Base-by-base conservation (phyloP, 2,113 vertebrate genomes). In the Melanotaenia duboulayi region DNA sequence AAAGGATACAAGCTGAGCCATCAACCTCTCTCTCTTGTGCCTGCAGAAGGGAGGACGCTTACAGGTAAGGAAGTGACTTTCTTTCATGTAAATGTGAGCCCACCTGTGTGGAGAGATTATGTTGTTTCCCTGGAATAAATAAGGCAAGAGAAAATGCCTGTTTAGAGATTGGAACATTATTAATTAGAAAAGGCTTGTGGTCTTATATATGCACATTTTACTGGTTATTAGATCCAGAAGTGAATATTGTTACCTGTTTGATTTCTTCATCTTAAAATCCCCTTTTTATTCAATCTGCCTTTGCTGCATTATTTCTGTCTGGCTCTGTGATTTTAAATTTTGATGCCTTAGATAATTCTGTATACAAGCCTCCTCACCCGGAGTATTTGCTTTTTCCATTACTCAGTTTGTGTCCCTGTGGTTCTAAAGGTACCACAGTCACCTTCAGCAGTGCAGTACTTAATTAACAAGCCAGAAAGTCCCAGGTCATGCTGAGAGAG, bases 1-100 rank as follows among this genome's bases (percentile, higher is more conserved):
- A 79, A 71, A 88, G 91, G 93, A 92, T 91, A 93, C 89, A 28
- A 92, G 89, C 89, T 66, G 80, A 92, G 73, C 72, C 82, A 64
- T 66, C 60, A 50, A 85, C 86, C 54, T 69, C 63, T 68, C 54
- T 69, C 63, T 68, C 65, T 83, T 46, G 73, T 35, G 35, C 74
- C 66, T 63, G 74, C 72, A 65, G 62, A 81, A 67, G 73, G 73
- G 74, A 78, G 81, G 65, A 82, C 73, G 24, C 50, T 72, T 11
- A 68, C 87, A 93, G 93, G 94, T 94, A 93, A 82, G 90, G 50
- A 67, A 83, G 35, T 58, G 57, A 81, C 74, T 58, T 72, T 51
- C 50, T 61, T 20, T 40, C 16, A 11, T 62, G 1, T n/a, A 54
- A 62, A 16, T 22, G 62, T 54, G 25, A 76, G 6, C 17, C 20